Percentiles rank a stretch among this genome's conserved stretches.
Evolutionary conservation across 2,113 vertebrate genomes (phyloP).

Genomic region (Grus americana): DNA sequence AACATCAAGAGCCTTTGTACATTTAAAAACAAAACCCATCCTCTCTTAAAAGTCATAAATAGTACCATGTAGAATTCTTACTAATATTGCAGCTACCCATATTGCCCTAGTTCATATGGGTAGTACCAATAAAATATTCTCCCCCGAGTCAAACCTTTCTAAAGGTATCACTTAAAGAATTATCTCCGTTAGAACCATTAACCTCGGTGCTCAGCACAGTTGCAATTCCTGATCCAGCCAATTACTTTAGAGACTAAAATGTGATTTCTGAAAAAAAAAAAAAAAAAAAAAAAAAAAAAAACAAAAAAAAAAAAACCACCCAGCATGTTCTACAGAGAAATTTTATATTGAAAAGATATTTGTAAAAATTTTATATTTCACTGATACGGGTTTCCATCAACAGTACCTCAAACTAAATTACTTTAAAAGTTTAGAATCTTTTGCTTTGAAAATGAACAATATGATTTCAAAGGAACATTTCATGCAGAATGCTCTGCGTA

Average conservation of each 20-base stretch:
- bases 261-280: background rate
- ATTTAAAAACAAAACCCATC: constrained; percentile 2
- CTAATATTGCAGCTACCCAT: constrained; percentile 35
- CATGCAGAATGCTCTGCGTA: background rate
- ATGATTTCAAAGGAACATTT: background rate
- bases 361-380: background rate
- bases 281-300: background rate
- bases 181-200: constrained; percentile 29
- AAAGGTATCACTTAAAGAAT: constrained; percentile 46
- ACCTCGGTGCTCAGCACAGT: constrained; percentile 33
- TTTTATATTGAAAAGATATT: background rate
- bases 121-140: constrained; percentile 33
- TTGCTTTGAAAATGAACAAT: background rate
- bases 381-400: background rate
- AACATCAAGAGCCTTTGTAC: constrained; percentile 1
- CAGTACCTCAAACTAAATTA: background rate
- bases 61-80: constrained; percentile 29
- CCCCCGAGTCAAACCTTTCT: constrained; percentile 13
- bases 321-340: background rate
- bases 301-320: background rate
- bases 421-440: background rate
- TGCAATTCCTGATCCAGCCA: constrained; percentile 31
- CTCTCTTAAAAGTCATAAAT: constrained; percentile 18
- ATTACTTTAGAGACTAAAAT: constrained; percentile 15
- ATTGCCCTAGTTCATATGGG: constrained; percentile 3